Base-by-base conservation (phyloP, 2,888 invertebrate genomes). In the Metopia argyrocephala region DNA sequence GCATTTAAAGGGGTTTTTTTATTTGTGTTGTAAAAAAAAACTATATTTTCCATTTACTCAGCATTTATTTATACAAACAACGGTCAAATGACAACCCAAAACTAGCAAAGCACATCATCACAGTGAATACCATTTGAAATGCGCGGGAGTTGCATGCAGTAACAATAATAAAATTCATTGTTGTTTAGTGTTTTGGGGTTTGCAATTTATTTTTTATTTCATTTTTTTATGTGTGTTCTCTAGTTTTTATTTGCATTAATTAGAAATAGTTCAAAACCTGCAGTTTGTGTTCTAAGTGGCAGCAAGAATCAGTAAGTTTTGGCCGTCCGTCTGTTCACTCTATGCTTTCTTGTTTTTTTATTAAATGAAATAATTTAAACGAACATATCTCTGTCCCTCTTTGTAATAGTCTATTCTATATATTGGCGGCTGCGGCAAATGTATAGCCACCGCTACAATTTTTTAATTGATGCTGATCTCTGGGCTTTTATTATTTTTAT, bases 261-360 rank as follows among this genome's bases (percentile, higher is more conserved):
- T 81, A 81, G 78, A 81, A 81, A 81, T n/a, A 81, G 81, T 81
- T 81, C 70, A 78, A 78, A 81, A 75, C 81, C 74, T 78, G 81
- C 74, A 81, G 73, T 74, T 70, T 66, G 71, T n/a, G n/a, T n/a
- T n/a, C 78, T 65, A 3, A 38, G 38, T 15, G 12, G 15, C 38
- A 38, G 0, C 15, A 38, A 38, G 38, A 15, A n/a, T n/a, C n/a
- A n/a, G n/a, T n/a, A n/a, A 23, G 27, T 12, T 66, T 23, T 50
- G 68, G 68, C 57, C 71, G 52, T 50, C 28, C 18, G 54, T 62
- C 76, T 18, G 46, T 64, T 45, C 61, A 66, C n/a, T 21, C 64
- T 9, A 15, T 38, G 20, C n/a, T 54, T 25, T 74, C 18, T 38
- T 3, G 38, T 15, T 38, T 38, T 38, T 38, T 3, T 38, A 38